phyloP scores from a whole-genome alignment of 2,888 invertebrate species.

The Dasysyrphus tricinctus region DNA sequence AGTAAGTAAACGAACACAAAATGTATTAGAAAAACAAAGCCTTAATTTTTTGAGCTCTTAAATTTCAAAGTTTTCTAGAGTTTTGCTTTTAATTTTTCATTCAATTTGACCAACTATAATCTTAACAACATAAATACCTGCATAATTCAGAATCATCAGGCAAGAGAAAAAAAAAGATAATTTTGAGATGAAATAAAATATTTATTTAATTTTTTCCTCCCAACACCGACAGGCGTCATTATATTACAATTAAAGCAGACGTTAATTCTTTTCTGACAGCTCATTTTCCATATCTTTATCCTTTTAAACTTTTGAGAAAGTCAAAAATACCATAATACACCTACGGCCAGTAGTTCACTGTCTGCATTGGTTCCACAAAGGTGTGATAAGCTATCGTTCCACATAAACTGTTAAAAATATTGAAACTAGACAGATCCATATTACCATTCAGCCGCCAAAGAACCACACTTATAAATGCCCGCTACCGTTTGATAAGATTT shows the following conservation, averaged over 20 bases:
- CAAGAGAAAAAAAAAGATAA: too few relatives aligned
- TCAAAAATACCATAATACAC: conserved; percentile 2
- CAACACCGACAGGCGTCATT: not conserved
- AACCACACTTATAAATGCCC: conserved; percentile 56
- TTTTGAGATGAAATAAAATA: not conserved
- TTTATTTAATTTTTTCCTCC: not conserved
- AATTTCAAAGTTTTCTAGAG: too few relatives aligned
- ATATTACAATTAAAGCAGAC: not conserved
- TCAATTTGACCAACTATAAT: too few relatives aligned
- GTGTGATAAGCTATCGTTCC: conserved; percentile 51
- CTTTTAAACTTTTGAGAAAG: not conserved
- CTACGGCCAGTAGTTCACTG: not conserved
- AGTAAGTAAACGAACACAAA: too few relatives aligned
- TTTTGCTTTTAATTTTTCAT: too few relatives aligned
- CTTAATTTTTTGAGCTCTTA: too few relatives aligned
- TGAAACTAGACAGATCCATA: conserved; percentile 28
- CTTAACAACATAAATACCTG: too few relatives aligned
- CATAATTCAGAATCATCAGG: too few relatives aligned
- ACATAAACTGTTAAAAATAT: conserved; percentile 50
- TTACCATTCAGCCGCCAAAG: conserved; percentile 57
- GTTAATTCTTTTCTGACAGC: conserved; percentile 26
- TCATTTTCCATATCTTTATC: conserved; percentile 17
- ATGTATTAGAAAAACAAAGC: too few relatives aligned
- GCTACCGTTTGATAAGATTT: conserved; percentile 60
- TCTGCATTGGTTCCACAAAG: conserved; percentile 48